Evolutionary conservation across 2,888 invertebrate genomes (phyloP).

Genomic region (Amphipyra tragopoginis): DNA sequence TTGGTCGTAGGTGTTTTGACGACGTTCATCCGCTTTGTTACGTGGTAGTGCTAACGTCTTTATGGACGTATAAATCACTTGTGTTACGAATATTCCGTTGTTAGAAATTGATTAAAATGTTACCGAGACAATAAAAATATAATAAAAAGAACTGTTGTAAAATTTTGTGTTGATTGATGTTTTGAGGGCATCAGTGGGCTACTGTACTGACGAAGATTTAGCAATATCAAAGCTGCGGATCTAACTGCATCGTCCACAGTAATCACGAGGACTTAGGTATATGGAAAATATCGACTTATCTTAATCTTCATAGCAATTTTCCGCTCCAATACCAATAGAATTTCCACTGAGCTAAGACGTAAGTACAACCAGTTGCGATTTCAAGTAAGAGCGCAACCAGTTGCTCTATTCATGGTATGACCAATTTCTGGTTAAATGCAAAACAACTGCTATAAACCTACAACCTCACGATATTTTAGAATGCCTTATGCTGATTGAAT

Average conservation of each 20-base stretch:
- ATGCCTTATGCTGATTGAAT: too few species aligned
- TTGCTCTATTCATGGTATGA: not conserved
- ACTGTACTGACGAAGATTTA: not conserved
- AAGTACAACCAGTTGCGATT: conserved; percentile 1
- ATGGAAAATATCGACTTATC: conserved; percentile 32
- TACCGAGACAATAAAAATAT: conserved; percentile 38
- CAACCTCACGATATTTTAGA: too few species aligned
- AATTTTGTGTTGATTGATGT: conserved; percentile 26
- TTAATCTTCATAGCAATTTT: conserved; percentile 32
- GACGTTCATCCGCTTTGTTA: conserved; percentile 68
- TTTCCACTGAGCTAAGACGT: conserved; percentile 16
- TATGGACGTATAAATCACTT: conserved; percentile 65
- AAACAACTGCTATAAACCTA: not conserved
- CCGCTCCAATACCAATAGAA: conserved; percentile 30
- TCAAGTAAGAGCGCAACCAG: conserved; percentile 37
- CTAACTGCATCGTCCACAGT: conserved; percentile 7
- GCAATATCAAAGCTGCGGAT: conserved; percentile 11
- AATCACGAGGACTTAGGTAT: conserved; percentile 15
- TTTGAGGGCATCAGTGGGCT: conserved; percentile 19
- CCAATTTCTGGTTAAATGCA: conserved; percentile 12
- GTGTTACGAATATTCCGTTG: conserved; percentile 55
- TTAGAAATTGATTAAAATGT: conserved; percentile 51
- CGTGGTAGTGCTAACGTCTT: conserved; percentile 68
- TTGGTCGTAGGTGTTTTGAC: conserved; percentile 74
- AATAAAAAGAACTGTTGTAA: conserved; percentile 27